Conservation (phyloP, 2,113 vertebrate genomes). For the Zosterops borbonicus region DNA sequence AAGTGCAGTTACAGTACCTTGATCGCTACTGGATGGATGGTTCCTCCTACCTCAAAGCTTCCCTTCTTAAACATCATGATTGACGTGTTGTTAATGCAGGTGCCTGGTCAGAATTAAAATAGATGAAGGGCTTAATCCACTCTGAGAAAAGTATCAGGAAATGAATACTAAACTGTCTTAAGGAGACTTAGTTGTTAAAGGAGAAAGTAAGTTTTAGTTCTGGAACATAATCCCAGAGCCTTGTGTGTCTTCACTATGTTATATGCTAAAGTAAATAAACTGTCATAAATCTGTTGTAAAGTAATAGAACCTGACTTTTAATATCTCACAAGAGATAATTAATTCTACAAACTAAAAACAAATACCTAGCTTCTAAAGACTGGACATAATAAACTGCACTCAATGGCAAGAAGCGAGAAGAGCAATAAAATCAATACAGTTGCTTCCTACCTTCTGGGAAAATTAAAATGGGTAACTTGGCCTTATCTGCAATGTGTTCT, state of each 20-base stretch:
- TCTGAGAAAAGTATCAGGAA: neutral
- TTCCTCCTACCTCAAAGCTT: constrained; percentile 93
- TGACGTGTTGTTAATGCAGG: constrained; percentile 93
- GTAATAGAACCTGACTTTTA: neutral
- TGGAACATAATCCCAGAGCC: neutral
- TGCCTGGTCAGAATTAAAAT: constrained; percentile 75
- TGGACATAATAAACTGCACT: neutral
- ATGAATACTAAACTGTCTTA: neutral
- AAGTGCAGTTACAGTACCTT: constrained; percentile 79
- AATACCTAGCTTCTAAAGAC: neutral
- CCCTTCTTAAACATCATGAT: constrained; percentile 99
- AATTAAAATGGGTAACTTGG: constrained; percentile 92
- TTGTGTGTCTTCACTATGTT: neutral
- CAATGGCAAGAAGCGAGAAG: neutral
- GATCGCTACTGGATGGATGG: constrained; percentile 89
- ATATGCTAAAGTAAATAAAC: neutral
- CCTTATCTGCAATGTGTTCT: constrained; percentile 85
- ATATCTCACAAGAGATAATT: neutral
- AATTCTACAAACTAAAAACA: neutral
- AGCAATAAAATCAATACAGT: neutral
- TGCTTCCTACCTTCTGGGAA: constrained; percentile 91
- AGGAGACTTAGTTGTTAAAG: neutral
- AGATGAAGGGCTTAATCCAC: neutral
- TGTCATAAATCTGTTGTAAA: neutral
- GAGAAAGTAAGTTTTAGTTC: neutral